These are phyloP conservation scores for Dascillus cervinus DNA, from an alignment of 2,888 invertebrate species.

Conservation along the genomic window DNA sequence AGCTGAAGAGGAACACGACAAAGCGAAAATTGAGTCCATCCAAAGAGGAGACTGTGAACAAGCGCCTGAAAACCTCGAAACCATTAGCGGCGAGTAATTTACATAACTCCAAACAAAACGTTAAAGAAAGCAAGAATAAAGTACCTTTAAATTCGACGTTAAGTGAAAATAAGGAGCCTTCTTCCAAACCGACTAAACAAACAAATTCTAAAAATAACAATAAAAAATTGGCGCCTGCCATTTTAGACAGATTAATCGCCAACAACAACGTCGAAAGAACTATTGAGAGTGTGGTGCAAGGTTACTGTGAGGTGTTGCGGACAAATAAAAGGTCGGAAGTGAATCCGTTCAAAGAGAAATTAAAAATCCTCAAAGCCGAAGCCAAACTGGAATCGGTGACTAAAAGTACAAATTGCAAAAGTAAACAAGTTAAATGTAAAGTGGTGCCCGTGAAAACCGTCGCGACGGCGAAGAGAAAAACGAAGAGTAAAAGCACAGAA, in stretches of 20 bases:
- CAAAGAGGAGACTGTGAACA: constrained; percentile 19
- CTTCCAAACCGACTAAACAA: constrained; percentile 17
- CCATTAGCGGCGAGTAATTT: constrained; percentile 32
- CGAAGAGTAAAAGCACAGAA: constrained; percentile 23
- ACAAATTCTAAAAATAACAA: constrained; percentile 18
- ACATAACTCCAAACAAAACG: constrained; percentile 27
- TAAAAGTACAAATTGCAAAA: constrained; percentile 21
- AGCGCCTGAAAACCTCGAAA: constrained; percentile 30
- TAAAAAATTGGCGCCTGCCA: constrained; percentile 29
- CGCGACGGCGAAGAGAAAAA: constrained; percentile 29
- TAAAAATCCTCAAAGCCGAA: constrained; percentile 10
- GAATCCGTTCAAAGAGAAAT: constrained; percentile 9
- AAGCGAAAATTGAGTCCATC: constrained; percentile 42
- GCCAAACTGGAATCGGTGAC: constrained; percentile 8
- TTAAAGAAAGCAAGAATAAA: constrained; percentile 32
- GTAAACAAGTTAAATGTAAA: constrained; percentile 15
- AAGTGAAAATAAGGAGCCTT: constrained; percentile 27
- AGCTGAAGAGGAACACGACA: constrained; percentile 39
- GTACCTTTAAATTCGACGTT: constrained; percentile 19
- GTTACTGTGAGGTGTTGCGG: constrained; percentile 30
- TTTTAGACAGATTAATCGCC: constrained; percentile 50
- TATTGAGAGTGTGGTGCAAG: constrained; percentile 39
- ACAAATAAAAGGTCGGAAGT: constrained; percentile 19
- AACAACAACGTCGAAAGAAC: constrained; percentile 52
- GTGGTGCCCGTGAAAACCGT: constrained; percentile 19